Evolutionary conservation across 2,888 invertebrate species (phyloP).

Genomic region (Taphrorychus bicolor): DNA sequence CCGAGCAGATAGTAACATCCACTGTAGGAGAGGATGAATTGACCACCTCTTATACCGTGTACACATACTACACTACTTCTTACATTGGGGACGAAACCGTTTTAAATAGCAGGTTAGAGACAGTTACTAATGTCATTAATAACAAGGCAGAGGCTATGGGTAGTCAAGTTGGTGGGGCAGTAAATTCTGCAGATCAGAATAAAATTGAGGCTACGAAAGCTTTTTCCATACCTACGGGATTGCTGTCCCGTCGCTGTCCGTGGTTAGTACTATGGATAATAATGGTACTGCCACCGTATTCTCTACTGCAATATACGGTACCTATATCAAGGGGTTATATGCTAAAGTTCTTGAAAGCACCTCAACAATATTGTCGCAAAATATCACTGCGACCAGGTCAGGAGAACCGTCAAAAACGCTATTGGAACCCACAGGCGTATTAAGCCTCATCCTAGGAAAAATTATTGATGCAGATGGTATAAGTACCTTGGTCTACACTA

Average conservation of each 20-base stretch:
- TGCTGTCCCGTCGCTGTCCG: slow-evolving; percentile 70
- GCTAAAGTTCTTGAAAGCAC: slow-evolving; percentile 71
- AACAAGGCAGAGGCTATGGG: slow-evolving; percentile 59
- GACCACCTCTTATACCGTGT: slow-evolving; percentile 81
- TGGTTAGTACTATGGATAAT: slow-evolving; percentile 67
- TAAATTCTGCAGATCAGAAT: slow-evolving; percentile 47
- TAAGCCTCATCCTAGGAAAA: slow-evolving; percentile 72
- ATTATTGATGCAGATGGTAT: slow-evolving; percentile 76
- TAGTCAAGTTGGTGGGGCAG: slow-evolving; percentile 62
- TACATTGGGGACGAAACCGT: slow-evolving; percentile 83
- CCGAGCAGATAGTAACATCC: slow-evolving; percentile 64
- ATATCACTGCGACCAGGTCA: slow-evolving; percentile 45
- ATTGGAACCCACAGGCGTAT: slow-evolving; percentile 64
- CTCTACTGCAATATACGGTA: slow-evolving; percentile 77
- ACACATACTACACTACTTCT: slow-evolving; percentile 90
- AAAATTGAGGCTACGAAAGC: slow-evolving; percentile 44
- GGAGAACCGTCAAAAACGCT: no score
- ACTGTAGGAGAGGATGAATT: slow-evolving; percentile 60
- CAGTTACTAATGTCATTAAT: slow-evolving; percentile 79
- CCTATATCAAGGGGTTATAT: slow-evolving; percentile 71
- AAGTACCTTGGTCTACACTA: slow-evolving; percentile 74
- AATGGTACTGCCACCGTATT: slow-evolving; percentile 71
- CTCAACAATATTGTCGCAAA: slow-evolving; percentile 57
- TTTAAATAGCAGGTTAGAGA: slow-evolving; percentile 85
- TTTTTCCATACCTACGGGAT: slow-evolving; percentile 70